Evolutionary conservation across 2,797 vertebrate species (phyloP), one percentile per base, ranked within the genome.

Genomic region (Myiotriccus ornatus): DNA sequence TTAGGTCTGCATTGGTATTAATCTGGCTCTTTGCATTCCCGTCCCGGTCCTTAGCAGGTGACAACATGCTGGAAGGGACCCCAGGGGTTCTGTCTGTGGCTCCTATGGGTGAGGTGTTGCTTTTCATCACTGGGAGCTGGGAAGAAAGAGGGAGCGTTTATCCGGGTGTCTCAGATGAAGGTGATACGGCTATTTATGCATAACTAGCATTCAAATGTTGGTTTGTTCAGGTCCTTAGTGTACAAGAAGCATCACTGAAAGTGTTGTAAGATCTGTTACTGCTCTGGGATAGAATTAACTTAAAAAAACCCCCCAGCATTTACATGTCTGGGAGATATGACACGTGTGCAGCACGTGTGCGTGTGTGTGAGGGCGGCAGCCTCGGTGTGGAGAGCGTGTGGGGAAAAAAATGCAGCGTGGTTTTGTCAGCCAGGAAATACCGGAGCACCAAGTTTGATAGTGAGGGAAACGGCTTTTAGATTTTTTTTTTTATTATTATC

Each of bases 1-100:
- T 96, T 94, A 83, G 59, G 46, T 64, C 49, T 44, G 46, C 77
- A 23, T 93, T 93, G 84, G 67, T 97, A 96, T 96, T 95, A 97
- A 96, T 94, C 46, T 44, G 14, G 68, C 76, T 93, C 64, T 95
- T 97, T 97, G 88, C 62, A 12, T 91, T 95, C 92, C 87, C 37
- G 18, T 83, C 86, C 63, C 3, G 43, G 75, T 88, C 65, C 83
- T 86, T 80, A 55, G 55, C 84, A 86, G 90, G 88, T 91, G 78
- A 82, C 84, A 94, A 90, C 12, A 23, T 52, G 37, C 10, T 71
- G 44, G 41, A 24, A 37, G 49, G 43, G 39, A 84, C 30, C 18
- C 86, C 49, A 67, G 16, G 82, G 35, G 55, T 73, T 95, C 87
- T 3, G 20, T 44, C 39, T 69, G 50, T 53, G 89, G 18, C 81